Evolutionary conservation across 2,113 vertebrate species (phyloP).

Genomic region (Nothoprocta pentlandii): DNA sequence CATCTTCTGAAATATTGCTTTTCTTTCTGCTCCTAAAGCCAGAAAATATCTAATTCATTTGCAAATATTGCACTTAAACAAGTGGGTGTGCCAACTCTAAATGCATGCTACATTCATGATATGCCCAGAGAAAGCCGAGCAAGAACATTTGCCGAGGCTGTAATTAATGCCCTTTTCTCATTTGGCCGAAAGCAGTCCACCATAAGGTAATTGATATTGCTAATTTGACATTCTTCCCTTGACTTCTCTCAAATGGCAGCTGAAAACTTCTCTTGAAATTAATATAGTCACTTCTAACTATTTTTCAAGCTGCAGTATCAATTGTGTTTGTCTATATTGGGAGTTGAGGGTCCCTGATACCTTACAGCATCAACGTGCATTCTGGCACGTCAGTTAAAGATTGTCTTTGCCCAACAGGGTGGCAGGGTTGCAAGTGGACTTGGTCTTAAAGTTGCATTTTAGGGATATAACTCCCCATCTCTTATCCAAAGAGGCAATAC

Average conservation of each 20-base stretch:
- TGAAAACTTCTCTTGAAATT: background rate
- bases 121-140: background rate
- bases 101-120: background rate
- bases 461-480: rapidly evolving
- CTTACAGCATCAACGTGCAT: rapidly evolving
- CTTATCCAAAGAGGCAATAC: background rate
- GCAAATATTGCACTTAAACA: background rate
- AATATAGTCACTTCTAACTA: background rate
- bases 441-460: background rate
- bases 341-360: background rate
- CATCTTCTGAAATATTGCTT: conserved; percentile 16
- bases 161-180: background rate
- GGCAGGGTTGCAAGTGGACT: background rate
- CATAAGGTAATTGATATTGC: background rate
- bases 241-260: background rate
- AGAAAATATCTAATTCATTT: conserved; percentile 14
- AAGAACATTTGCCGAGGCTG: background rate
- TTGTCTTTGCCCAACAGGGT: background rate
- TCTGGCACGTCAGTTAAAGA: rapidly evolving
- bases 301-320: background rate
- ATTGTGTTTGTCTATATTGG: background rate
- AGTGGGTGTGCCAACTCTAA: background rate
- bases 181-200: background rate
- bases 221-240: conserved; percentile 9
- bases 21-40: background rate